Percentiles rank a stretch among this genome's conserved stretches.
phyloP scores from a whole-genome alignment of 2,797 vertebrate genomes.

The Epinephelus coioides region DNA sequence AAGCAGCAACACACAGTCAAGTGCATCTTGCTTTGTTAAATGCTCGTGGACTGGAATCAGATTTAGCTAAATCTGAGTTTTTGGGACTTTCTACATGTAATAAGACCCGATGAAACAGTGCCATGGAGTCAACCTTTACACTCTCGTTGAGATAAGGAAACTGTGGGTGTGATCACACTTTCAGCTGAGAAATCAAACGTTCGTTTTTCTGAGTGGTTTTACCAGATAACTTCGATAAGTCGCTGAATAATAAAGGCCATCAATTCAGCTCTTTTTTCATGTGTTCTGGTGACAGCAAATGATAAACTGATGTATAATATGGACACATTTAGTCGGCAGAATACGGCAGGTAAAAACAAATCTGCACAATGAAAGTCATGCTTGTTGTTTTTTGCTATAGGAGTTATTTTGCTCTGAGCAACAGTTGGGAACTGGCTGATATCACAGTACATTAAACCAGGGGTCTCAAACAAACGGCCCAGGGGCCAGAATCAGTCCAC shows the following conservation, averaged over 20 bases:
- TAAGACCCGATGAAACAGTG: not conserved
- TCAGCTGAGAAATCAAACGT: constrained; percentile 1
- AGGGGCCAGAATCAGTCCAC: too few relatives aligned
- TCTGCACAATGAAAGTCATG: not conserved
- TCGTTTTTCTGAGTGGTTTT: not conserved
- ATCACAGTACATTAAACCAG: not conserved
- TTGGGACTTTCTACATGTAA: not conserved
- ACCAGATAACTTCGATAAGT: not conserved
- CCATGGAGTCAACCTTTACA: not conserved
- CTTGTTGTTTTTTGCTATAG: not conserved
- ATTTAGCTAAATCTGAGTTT: not conserved
- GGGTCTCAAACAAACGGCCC: too few relatives aligned
- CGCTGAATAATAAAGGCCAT: not conserved
- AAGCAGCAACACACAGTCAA: not conserved
- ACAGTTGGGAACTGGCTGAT: not conserved
- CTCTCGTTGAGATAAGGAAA: not conserved
- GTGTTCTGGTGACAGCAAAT: not conserved
- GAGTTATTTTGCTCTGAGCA: too few relatives aligned
- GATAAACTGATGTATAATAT: not conserved
- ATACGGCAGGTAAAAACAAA: not conserved
- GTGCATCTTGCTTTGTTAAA: not conserved
- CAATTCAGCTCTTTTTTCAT: not conserved
- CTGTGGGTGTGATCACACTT: constrained; percentile 25
- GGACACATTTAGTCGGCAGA: not conserved
- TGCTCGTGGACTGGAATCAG: too few relatives aligned